These are phyloP conservation scores for Polypterus bichir DNA, from an alignment of 2,113 vertebrate species.

Conservation along the genomic window DNA sequence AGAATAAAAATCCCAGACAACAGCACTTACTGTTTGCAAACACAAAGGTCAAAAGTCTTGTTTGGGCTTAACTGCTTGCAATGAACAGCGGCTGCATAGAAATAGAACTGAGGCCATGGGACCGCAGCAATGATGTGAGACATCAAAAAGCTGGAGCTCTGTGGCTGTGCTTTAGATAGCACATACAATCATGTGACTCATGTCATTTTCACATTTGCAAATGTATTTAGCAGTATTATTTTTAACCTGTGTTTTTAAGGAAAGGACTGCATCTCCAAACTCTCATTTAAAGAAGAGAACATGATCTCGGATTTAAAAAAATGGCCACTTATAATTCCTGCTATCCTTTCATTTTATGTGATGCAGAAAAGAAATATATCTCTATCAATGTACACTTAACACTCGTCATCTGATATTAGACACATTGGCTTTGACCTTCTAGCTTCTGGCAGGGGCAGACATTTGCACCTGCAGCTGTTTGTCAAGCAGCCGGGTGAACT, in stretches of 20 bases:
- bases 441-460: constrained; percentile 18
- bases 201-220: neutral
- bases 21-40: constrained; percentile 1
- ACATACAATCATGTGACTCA: neutral
- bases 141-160: neutral
- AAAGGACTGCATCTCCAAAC: no score
- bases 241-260: no score
- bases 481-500: constrained; percentile 26
- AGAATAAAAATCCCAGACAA: no score
- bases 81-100: neutral
- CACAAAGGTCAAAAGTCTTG: constrained; percentile 18
- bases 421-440: constrained; percentile 47
- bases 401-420: constrained; percentile 38
- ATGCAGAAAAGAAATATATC: no score
- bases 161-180: neutral
- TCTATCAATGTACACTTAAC: constrained; percentile 29
- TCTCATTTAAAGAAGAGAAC: no score
- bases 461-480: constrained; percentile 26
- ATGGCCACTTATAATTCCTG: neutral
- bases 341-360: no score
- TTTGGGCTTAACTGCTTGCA: neutral
- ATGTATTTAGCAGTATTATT: no score
- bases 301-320: neutral
- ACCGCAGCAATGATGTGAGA: neutral
- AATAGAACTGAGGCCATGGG: constrained; percentile 1